A percentile compares a stretch with the other conserved stretches of the same genome.
Conservation (phyloP, 1,140 invertebrate species). For the Dryas iulia region DNA sequence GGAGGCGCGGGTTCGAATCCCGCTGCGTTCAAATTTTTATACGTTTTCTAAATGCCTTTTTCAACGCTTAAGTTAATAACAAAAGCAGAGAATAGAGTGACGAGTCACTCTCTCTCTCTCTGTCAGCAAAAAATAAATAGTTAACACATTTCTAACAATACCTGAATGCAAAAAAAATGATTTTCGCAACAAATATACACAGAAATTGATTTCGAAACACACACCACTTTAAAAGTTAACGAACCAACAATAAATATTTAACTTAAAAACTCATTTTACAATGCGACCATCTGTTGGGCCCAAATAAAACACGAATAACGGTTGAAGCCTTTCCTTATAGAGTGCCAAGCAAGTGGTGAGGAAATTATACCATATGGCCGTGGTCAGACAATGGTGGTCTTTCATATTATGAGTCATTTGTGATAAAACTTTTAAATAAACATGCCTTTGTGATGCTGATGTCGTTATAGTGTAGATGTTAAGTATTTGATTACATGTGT, state of each 20-base stretch:
- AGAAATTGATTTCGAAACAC: too few species aligned
- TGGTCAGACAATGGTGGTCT: not conserved
- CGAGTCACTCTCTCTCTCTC: too few species aligned
- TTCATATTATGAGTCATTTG: not conserved
- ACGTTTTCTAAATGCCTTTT: too few species aligned
- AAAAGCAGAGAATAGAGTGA: too few species aligned
- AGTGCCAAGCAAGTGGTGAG: not conserved
- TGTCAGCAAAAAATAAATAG: too few species aligned
- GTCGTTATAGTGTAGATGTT: not conserved
- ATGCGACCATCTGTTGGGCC: slow-evolving; percentile 27
- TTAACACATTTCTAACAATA: too few species aligned
- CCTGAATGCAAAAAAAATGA: too few species aligned
- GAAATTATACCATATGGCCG: not conserved
- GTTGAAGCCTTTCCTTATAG: not conserved
- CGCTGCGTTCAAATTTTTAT: too few species aligned
- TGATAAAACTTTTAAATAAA: not conserved
- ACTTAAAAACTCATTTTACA: slow-evolving; percentile 2
- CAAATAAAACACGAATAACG: slow-evolving; percentile 20
- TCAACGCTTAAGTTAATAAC: too few species aligned
- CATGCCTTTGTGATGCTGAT: not conserved
- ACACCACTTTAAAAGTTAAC: not conserved
- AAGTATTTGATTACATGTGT: too few species aligned
- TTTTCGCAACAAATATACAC: too few species aligned
- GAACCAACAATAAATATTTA: not conserved
- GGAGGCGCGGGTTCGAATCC: too few species aligned